These are phyloP conservation scores for Panagrolaimus sp. DNA, from an alignment of 1,140 invertebrate species.

Conservation along the genomic window DNA sequence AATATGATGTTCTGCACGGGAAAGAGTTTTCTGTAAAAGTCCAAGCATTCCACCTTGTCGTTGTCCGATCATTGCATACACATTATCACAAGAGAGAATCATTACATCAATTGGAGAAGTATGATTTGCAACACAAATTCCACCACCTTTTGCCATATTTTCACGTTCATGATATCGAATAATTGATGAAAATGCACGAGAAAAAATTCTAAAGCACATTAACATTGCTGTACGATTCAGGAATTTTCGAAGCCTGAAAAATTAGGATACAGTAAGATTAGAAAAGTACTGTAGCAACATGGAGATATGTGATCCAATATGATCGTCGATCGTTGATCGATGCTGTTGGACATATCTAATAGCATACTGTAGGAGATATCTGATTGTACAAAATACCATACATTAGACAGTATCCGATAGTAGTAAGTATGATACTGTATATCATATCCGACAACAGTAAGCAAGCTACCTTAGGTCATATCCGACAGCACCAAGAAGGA, in stretches of 20 bases:
- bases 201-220: slow-evolving; percentile 66
- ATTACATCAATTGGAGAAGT: slow-evolving; percentile 96
- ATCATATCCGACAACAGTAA: no score
- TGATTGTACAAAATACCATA: no score
- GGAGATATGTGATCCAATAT: no score
- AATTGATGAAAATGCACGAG: slow-evolving; percentile 49
- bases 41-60: slow-evolving; percentile 88
- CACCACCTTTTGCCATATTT: slow-evolving; percentile 33
- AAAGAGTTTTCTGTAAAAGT: slow-evolving; percentile 81
- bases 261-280: slow-evolving; percentile 3
- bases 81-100: slow-evolving; percentile 87
- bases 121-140: slow-evolving; percentile 95
- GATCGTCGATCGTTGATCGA: no score
- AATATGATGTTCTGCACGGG: slow-evolving; percentile 84
- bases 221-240: slow-evolving; percentile 75
- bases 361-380: no score
- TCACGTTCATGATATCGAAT: slow-evolving; percentile 46
- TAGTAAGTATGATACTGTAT: no score
- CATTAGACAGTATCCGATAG: no score
- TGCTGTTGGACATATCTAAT: no score
- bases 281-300: neutral
- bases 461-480: no score
- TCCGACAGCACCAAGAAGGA: no score
- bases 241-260: no score
- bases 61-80: slow-evolving; percentile 96